Evolutionary conservation across 2,113 vertebrate species (phyloP), one percentile per base, ranked within the genome.

Genomic region (Delphinapterus leucas): DNA sequence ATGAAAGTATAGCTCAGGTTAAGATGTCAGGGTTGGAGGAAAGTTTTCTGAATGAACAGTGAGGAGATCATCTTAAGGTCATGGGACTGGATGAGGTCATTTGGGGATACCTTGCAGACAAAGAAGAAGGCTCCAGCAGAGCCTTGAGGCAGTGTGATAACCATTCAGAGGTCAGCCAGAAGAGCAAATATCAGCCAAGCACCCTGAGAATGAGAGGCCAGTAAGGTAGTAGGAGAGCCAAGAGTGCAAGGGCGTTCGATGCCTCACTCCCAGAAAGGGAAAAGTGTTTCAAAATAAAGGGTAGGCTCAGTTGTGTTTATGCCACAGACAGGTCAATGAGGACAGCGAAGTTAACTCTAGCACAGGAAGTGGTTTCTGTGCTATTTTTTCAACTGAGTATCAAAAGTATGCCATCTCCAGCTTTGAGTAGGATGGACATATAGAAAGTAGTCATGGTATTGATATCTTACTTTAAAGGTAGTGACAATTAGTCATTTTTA

Each of bases 401-500:
- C 77, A 44, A 55, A 58, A 20, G 1, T 47, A 18, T 68, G 8
- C 74, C 31, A 49, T 41, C 23, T 93, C 25, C 4, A 55, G 23
- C 33, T 82, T 95, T 38, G 71, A 84, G 74, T 8, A 26, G 25
- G 23, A 9, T 83, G 23, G 6, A 5, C 63, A 5, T 85, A 13
- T 53, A 47, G 31, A 74, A 91, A 73, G 28, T 44, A 47, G 49
- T 55, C 67, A 89, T 49, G 8, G 38, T 60, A 31, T 13, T 60
- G 53, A 9, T 41, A 85, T 68, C 67, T 84, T 91, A 9, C 63
- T 95, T 89, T 86, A 86, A 77, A 86, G 12, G 4, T 68, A 55
- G 14, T 77, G 41, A n/a, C 2, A 26, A 11, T 1, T 81, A 71
- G 33, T 63, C 38, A 92, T 58, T 31, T 84, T 88, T 80, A 61